These are phyloP conservation scores for Aplysina aerophoba DNA, from an alignment of 37 sponge, comb jelly and placozoan genomes.

Conservation along the genomic window DNA sequence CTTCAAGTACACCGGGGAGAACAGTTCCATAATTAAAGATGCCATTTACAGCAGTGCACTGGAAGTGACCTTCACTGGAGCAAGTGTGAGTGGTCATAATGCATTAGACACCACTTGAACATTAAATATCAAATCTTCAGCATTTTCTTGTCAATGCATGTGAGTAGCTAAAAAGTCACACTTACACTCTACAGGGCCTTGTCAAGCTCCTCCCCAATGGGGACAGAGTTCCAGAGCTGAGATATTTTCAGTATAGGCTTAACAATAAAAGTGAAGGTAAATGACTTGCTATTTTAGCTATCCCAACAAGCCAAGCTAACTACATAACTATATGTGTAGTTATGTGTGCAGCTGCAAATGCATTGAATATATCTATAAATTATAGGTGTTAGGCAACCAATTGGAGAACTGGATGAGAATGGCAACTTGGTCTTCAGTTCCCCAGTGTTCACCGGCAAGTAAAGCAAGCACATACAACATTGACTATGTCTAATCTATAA, in stretches of 20 bases:
- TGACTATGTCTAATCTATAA: too few species aligned
- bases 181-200: not conserved
- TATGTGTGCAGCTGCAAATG: too few species aligned
- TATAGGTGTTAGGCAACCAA: too few species aligned
- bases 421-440: too few species aligned
- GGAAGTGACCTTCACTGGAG: slow-evolving; percentile 28
- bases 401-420: too few species aligned
- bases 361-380: too few species aligned
- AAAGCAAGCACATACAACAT: too few species aligned
- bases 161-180: not conserved
- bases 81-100: slow-evolving; percentile 41
- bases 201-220: slow-evolving; percentile 20
- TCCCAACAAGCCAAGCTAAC: too few species aligned
- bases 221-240: slow-evolving; percentile 36
- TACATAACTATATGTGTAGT: too few species aligned
- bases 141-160: slow-evolving; percentile 29
- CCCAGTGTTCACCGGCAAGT: too few species aligned
- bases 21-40: slow-evolving; percentile 8
- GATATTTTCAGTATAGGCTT: slow-evolving; percentile 57
- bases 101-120: too few species aligned
- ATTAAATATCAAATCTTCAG: too few species aligned
- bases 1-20: slow-evolving; percentile 31
- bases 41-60: not conserved
- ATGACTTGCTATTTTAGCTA: not conserved
- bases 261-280: not conserved